Evolutionary conservation across 2,113 vertebrate species (phyloP).

Genomic region (Pipra filicauda): DNA sequence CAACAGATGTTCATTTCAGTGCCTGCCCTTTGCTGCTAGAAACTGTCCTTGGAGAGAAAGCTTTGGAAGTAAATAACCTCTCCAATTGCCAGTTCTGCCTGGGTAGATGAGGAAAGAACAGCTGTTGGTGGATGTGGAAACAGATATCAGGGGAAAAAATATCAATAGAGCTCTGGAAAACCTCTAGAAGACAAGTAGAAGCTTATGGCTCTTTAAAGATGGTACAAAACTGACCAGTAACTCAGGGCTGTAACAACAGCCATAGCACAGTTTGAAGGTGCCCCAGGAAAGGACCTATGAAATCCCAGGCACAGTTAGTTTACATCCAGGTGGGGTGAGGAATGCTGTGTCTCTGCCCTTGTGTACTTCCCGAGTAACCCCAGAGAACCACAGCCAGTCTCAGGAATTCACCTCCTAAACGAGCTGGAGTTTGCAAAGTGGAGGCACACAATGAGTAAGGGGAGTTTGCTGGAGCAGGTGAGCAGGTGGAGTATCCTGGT

Average conservation of each 20-base stretch:
- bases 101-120: not conserved
- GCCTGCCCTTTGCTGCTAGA: not conserved
- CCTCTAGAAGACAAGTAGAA: not conserved
- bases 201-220: not conserved
- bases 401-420: not conserved
- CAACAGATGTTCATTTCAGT: not conserved
- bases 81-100: not conserved
- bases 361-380: rapidly evolving
- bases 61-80: not conserved
- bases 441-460: not conserved
- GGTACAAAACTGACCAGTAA: not conserved
- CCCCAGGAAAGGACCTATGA: not conserved
- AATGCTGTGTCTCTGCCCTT: not conserved
- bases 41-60: not conserved
- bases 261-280: not conserved
- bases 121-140: not conserved
- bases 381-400: not conserved
- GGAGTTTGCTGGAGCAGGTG: not conserved
- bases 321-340: not conserved
- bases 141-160: not conserved
- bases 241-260: not conserved
- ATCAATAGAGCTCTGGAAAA: not conserved
- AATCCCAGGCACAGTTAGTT: not conserved
- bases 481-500: not conserved
- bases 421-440: not conserved